Percentiles rank a stretch among this genome's conserved stretches.
Conservation (phyloP, 92 coral and sea anemone species). For the Epizoanthus stellaris region DNA sequence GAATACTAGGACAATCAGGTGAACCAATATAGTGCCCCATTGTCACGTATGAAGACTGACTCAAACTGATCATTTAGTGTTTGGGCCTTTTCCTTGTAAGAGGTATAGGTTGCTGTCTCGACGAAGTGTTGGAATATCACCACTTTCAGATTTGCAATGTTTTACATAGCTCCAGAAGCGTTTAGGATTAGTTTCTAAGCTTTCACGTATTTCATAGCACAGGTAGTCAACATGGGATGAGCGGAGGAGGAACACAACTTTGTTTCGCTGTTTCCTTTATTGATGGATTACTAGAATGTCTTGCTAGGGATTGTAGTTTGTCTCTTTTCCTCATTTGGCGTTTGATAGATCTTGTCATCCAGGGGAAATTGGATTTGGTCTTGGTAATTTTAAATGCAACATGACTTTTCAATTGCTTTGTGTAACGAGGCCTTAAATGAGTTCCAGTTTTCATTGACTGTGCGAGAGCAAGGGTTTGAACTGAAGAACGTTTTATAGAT, state of each 20-base stretch:
- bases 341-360: too few species aligned
- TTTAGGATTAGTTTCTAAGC: too few species aligned
- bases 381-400: neutral
- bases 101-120: conserved; percentile 2
- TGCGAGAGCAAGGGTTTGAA: neutral
- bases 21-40: conserved; percentile 6
- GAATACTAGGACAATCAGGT: neutral
- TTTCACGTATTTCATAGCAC: too few species aligned
- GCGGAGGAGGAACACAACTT: too few species aligned
- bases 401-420: neutral
- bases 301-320: neutral
- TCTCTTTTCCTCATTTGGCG: conserved; percentile 6
- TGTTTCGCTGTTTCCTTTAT: too few species aligned
- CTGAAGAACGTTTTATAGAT: neutral
- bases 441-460: neutral
- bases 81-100: conserved; percentile 37
- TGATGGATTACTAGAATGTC: neutral
- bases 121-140: conserved; percentile 25
- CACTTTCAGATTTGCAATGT: conserved; percentile 19
- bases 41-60: conserved; percentile 31
- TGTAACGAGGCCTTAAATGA: neutral
- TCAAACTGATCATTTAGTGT: conserved; percentile 30
- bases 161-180: conserved; percentile 38
- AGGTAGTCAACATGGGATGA: too few species aligned
- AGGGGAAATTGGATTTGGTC: too few species aligned